Evolutionary conservation across 2,113 vertebrate genomes (phyloP).

Genomic region (Craseonycteris thonglongyai): DNA sequence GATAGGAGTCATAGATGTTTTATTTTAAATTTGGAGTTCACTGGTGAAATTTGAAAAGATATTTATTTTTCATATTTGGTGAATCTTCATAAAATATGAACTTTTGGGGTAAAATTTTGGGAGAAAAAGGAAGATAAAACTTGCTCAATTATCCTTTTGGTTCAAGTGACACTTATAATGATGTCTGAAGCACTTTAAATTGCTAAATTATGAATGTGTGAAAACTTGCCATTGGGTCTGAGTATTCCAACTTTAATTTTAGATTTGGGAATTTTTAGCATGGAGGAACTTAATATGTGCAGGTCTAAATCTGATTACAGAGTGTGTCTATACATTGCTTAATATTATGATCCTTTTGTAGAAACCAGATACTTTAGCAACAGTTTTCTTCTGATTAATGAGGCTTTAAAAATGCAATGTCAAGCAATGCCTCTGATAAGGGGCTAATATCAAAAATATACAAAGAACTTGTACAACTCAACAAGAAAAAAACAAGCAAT

Average conservation of each 20-base stretch:
- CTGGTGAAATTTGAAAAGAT: slow-evolving; percentile 14
- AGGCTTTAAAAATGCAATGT: slow-evolving; percentile 8
- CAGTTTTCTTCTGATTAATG: neutral
- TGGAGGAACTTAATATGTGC: neutral
- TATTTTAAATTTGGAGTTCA: neutral
- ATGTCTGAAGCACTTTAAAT: slow-evolving; percentile 31
- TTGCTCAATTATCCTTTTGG: slow-evolving; percentile 10
- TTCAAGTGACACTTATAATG: slow-evolving; percentile 31
- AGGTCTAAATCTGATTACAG: neutral
- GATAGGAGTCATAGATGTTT: neutral
- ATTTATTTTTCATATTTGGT: slow-evolving; percentile 24
- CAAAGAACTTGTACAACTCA: too few relatives aligned
- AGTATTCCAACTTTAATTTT: slow-evolving; percentile 39
- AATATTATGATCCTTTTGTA: neutral
- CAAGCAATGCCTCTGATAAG: too few relatives aligned
- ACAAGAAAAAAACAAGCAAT: too few relatives aligned
- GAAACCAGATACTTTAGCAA: neutral
- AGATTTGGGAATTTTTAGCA: slow-evolving; percentile 35
- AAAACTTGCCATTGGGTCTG: slow-evolving; percentile 17
- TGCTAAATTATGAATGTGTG: slow-evolving; percentile 8
- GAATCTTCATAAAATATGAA: neutral
- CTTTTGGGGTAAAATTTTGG: neutral
- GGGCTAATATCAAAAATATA: too few relatives aligned
- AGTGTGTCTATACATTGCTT: neutral
- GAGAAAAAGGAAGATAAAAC: neutral